Evolutionary conservation across 2,113 vertebrate species (phyloP), one percentile per base, ranked within the genome.

Genomic region (Hippocampus mohnikei): DNA sequence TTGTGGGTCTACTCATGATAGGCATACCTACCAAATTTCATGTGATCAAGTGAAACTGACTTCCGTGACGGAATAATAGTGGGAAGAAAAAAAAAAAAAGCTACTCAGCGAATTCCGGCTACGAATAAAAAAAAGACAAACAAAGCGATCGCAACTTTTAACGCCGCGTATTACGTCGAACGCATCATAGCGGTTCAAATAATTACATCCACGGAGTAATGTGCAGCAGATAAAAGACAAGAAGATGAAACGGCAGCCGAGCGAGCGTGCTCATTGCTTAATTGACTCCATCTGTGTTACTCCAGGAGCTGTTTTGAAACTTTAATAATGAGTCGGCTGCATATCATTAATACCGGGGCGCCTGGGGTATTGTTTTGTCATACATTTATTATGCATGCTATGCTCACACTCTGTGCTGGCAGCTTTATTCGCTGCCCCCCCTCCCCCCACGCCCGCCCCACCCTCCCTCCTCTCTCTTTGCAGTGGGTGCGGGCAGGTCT

Each of bases 221-320:
- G 81, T 73, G 79, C 70, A 15, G 67, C 80, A 91, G 90, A 92
- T 92, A 90, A 91, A 91, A 91, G 85, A 87, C 63, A 76, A 70
- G 78, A 70, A 90, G 88, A 90, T 90, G 85, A 91, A 89, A 90
- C 86, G 84, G 81, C 79, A 80, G 84, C 79, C 77, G 81, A 86
- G 82, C 84, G 68, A 90, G 87, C 80, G 87, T 89, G 84, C 85
- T 90, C 84, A 88, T 87, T 91, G 87, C 88, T 90, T 92, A 92
- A 93, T 91, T 91, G 86, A 92, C 87, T 90, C 89, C 88, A 90
- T 92, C 88, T 89, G 85, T 87, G 88, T 89, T 89, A 89, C 88
- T 93, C 86, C 89, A 89, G 87, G 90, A 88, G 85, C 87, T 90
- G 86, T 90, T 90, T 90, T 84, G 86, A 87, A 91, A 89, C 89